Conservation (phyloP, 2,888 invertebrate species). For the Galerucella pusilla region DNA sequence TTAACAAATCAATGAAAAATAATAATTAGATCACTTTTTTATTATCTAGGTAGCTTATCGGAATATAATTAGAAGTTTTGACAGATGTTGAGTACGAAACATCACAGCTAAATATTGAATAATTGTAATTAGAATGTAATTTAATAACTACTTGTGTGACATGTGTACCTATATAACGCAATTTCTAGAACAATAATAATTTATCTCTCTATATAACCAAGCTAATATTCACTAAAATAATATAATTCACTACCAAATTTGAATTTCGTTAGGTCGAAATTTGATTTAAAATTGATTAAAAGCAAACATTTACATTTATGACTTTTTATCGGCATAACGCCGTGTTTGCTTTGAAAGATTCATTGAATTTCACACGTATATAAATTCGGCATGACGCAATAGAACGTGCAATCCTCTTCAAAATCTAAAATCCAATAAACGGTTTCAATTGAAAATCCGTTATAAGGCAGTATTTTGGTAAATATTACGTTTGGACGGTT, state of each 20-base stretch:
- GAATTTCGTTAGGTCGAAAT: neutral
- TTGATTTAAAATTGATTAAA: constrained; percentile 22
- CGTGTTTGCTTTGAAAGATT: neutral
- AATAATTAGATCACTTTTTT: too few species aligned
- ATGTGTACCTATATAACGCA: neutral
- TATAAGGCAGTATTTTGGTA: neutral
- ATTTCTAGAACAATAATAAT: neutral
- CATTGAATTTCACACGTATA: neutral
- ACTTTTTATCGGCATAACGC: constrained; percentile 6
- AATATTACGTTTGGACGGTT: too few species aligned
- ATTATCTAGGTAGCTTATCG: too few species aligned
- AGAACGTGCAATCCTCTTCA: neutral
- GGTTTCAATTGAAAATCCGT: neutral
- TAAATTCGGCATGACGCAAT: neutral
- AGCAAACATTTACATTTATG: constrained; percentile 19
- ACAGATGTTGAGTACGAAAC: too few species aligned
- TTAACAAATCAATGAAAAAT: too few species aligned
- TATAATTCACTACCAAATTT: neutral
- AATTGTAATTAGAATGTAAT: too few species aligned
- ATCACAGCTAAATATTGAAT: too few species aligned
- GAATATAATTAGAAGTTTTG: too few species aligned
- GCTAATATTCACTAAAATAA: neutral
- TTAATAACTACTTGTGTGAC: too few species aligned
- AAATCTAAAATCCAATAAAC: neutral
- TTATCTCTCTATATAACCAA: neutral